These are phyloP conservation scores for Pasiphila rectangulata DNA, from an alignment of 2,888 invertebrate genomes.

Conservation along the genomic window DNA sequence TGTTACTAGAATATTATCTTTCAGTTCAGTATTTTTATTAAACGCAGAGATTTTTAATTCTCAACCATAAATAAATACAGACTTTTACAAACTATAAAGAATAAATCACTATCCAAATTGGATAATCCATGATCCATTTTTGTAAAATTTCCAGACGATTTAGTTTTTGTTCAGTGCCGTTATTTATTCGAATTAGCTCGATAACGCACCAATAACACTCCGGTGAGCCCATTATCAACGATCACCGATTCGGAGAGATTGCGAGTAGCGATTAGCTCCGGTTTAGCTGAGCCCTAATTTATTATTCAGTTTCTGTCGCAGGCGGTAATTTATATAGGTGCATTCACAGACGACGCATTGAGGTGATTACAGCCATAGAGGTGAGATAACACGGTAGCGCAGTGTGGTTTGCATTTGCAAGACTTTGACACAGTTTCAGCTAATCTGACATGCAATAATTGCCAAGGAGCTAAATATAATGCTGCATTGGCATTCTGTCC, in stretches of 20 bases:
- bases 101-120: neutral
- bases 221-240: slow-evolving; percentile 37
- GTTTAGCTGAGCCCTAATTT: slow-evolving; percentile 41
- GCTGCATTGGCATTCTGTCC: slow-evolving; percentile 64
- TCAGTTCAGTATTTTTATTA: too few species aligned
- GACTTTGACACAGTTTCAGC: slow-evolving; percentile 61
- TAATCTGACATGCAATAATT: slow-evolving; percentile 60
- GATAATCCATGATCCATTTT: slow-evolving; percentile 7
- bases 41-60: too few species aligned
- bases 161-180: slow-evolving; percentile 14
- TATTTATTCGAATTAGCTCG: slow-evolving; percentile 29
- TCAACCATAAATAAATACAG: too few species aligned
- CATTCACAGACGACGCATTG: slow-evolving; percentile 43
- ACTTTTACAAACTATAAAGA: too few species aligned
- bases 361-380: slow-evolving; percentile 41
- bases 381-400: slow-evolving; percentile 39
- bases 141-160: slow-evolving; percentile 21
- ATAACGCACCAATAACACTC: slow-evolving; percentile 38
- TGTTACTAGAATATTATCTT: too few species aligned
- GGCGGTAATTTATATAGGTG: slow-evolving; percentile 42
- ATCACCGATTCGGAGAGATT: slow-evolving; percentile 41
- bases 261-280: slow-evolving; percentile 40
- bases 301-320: slow-evolving; percentile 45
- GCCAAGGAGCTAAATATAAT: slow-evolving; percentile 67
- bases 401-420: slow-evolving; percentile 32